phyloP scores from a whole-genome alignment of 2,113 vertebrate species.

The Nycticebus coucang region DNA sequence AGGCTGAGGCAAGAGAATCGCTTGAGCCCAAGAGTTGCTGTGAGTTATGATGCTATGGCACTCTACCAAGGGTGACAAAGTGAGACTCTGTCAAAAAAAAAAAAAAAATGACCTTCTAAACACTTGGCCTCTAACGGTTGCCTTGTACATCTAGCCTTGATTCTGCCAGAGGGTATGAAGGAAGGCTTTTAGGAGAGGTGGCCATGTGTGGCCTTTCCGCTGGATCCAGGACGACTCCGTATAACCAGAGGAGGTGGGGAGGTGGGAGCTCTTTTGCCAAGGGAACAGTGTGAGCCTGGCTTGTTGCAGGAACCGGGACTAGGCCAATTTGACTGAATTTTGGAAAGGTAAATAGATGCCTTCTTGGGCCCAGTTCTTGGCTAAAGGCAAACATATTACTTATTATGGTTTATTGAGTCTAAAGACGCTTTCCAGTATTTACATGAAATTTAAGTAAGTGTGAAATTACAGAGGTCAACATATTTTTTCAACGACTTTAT shows the following conservation, averaged over 20 bases:
- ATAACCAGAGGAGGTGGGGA: not conserved
- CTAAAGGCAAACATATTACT: not conserved
- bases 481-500: slow-evolving; percentile 33
- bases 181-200: not conserved
- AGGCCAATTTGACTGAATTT: not conserved
- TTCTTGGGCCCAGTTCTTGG: not conserved
- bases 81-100: no score
- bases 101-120: no score
- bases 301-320: not conserved
- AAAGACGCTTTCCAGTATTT: not conserved
- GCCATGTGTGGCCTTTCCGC: not conserved
- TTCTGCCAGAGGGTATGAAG: not conserved
- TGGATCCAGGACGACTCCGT: not conserved
- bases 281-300: not conserved
- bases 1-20: no score
- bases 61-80: no score
- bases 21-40: no score
- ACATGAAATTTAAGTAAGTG: slow-evolving; percentile 23
- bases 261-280: not conserved
- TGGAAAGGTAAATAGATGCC: not conserved
- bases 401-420: not conserved
- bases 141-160: no score
- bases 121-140: no score
- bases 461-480: slow-evolving; percentile 11
- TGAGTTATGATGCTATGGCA: no score